Percentiles rank a stretch among this genome's conserved stretches.
These are phyloP conservation scores for Trochalopteron elliotii DNA, from an alignment of 2,113 vertebrate species.

Conservation along the genomic window DNA sequence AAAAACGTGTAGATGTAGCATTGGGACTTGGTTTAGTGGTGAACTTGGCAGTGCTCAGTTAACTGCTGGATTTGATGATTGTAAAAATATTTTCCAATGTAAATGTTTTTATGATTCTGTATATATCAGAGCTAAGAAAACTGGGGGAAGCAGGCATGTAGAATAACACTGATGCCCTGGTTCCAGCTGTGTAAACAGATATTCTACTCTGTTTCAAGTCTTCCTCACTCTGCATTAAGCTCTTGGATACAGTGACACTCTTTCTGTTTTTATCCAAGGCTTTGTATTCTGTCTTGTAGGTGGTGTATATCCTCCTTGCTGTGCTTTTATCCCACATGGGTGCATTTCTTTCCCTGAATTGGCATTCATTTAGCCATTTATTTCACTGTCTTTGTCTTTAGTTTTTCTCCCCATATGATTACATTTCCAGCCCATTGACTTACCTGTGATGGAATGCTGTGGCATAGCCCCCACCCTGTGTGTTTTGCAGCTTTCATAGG, in stretches of 20 bases:
- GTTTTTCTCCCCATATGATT: background rate
- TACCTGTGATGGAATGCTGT: background rate
- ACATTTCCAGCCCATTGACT: background rate
- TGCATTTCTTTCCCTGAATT: background rate
- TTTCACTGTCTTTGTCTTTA: background rate
- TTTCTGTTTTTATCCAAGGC: background rate
- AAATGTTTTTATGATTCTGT: background rate
- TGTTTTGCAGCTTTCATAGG: background rate
- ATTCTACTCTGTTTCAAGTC: background rate
- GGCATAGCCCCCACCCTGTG: background rate
- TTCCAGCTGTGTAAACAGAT: background rate
- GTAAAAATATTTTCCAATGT: background rate
- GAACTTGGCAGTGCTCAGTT: background rate
- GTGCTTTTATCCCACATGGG: background rate
- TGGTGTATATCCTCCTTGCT: background rate
- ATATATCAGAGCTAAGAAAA: background rate
- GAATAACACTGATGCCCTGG: background rate
- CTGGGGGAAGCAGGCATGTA: background rate
- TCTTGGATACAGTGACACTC: background rate
- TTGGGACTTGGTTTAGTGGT: background rate
- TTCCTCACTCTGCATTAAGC: background rate
- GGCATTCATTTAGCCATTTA: background rate
- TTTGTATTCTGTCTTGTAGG: background rate
- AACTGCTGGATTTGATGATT: background rate
- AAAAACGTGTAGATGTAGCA: fast-evolving